Percentiles rank a stretch among this genome's conserved stretches.
Evolutionary conservation across 2,797 vertebrate species (phyloP).

Genomic region (Micropoecilia bifurca): DNA sequence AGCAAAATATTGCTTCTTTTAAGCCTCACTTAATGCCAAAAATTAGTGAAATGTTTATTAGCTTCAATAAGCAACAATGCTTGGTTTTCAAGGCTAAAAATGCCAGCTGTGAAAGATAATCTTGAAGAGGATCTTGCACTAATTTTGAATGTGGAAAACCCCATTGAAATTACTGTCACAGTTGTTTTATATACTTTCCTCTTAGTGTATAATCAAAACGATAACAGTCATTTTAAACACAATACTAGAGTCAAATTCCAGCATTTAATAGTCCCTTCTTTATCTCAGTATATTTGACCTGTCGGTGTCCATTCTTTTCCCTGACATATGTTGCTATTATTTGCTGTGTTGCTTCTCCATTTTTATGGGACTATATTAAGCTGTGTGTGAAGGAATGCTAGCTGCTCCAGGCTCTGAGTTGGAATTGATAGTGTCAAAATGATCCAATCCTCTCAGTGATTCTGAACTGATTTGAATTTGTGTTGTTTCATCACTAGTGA

Average conservation of each 20-base stretch:
- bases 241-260: neutral
- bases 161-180: no score
- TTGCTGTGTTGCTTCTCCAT: neutral
- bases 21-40: neutral
- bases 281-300: neutral
- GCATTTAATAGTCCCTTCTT: neutral
- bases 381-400: no score
- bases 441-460: no score
- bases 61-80: neutral
- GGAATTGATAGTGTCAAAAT: no score
- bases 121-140: no score
- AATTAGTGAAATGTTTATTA: neutral
- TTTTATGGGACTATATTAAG: neutral
- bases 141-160: no score
- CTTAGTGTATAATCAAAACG: neutral
- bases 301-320: neutral
- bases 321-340: neutral
- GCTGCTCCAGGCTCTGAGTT: no score
- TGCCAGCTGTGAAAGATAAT: no score
- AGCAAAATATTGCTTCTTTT: neutral
- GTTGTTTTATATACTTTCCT: neutral
- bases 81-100: no score
- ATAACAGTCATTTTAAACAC: neutral
- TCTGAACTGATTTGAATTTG: no score
- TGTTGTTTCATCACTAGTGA: no score